These are phyloP conservation scores for Pyrocoelia pectoralis DNA, from an alignment of 2,888 invertebrate species.

Conservation along the genomic window DNA sequence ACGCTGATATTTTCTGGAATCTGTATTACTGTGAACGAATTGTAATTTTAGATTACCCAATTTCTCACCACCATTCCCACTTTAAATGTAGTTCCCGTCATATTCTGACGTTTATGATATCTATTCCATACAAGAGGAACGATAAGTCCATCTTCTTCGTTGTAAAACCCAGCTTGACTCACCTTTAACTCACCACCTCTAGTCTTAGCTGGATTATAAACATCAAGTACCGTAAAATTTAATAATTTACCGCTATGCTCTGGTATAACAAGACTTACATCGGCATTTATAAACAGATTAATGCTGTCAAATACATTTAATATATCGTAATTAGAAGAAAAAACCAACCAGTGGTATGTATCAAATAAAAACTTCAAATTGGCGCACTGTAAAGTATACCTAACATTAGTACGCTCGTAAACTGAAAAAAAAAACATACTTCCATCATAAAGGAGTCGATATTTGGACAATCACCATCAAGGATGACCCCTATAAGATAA, in stretches of 20 bases:
- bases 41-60: too few relatives aligned
- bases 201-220: conserved; percentile 65
- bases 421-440: too few relatives aligned
- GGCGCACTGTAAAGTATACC: neutral
- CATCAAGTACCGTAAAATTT: conserved; percentile 58
- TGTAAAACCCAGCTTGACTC: conserved; percentile 60
- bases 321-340: neutral
- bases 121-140: neutral
- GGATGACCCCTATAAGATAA: conserved; percentile 12
- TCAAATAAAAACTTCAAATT: neutral
- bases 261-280: conserved; percentile 56
- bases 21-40: neutral
- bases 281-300: conserved; percentile 56
- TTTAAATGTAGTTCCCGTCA: conserved; percentile 66
- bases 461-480: conserved; percentile 35
- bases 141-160: conserved; percentile 44
- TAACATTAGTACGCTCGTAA: too few relatives aligned
- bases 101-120: conserved; percentile 59
- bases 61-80: conserved; percentile 63
- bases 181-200: conserved; percentile 63
- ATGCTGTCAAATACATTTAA: neutral
- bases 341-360: conserved; percentile 5
- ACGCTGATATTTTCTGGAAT: conserved; percentile 8
- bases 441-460: conserved; percentile 1
- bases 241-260: conserved; percentile 32